Evolutionary conservation across 2,113 vertebrate genomes (phyloP), one percentile per base, ranked within the genome.

Genomic region (Gambusia holbrooki): DNA sequence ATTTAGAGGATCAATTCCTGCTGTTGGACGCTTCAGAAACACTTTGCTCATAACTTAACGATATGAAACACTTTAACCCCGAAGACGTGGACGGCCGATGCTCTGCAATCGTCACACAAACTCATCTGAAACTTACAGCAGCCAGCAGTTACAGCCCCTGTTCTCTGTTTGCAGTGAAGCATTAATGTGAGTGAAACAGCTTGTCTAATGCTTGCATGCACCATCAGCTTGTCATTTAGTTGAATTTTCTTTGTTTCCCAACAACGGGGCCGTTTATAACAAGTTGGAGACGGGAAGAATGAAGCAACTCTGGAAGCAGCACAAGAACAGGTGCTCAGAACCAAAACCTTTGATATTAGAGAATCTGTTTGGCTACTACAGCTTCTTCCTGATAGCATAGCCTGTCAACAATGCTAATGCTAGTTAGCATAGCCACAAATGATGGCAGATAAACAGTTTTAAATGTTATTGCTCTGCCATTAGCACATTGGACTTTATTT

Each of bases 191-290:
- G 45, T 48, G 45, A 33, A 58, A 58, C 69, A 67, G 73, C 45
- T 61, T 63, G 79, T 75, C 76, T 77, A 69, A 60, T 0, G 3
- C 60, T 69, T 45, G 60, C 71, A 73, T 11, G 76, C 68, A 60
- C 37, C 63, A 66, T 71, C 81, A 69, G 72, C 51, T 83, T 12
- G n/a, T 69, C 68, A 5, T 78, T 70, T 40, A 5, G 19, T 61
- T 77, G 35, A 1, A 66, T 76, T 71, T 76, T 69, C 25, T 84
- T 66, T 66, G 73, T 54, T 30, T 25, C 73, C 42, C 68, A 27
- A 30, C 66, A 48, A 72, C 58, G 14, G 69, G 71, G 64, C 66
- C 30, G 71, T 65, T 58, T 62, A 72, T 71, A 76, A 77, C 32
- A 54, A 74, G 77, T 72, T 51, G 64, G 32, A 62, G 48, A 79